Percentiles rank a stretch among this genome's conserved stretches.
These are phyloP conservation scores for Gobio occitaniae DNA, from an alignment of 2,797 vertebrate genomes.

Conservation along the genomic window DNA sequence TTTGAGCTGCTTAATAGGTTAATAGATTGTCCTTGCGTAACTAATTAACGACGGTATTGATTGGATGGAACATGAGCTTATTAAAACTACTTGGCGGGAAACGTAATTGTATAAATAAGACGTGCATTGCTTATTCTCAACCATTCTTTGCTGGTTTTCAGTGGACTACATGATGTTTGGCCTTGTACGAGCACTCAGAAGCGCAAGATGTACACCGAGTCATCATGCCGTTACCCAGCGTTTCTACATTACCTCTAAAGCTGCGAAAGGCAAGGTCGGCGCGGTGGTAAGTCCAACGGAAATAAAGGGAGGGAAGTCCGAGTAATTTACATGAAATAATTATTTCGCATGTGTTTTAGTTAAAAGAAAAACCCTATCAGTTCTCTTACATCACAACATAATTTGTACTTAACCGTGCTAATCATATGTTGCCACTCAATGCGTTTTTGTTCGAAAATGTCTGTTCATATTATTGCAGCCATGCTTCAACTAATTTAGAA, in stretches of 20 bases:
- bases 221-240: slow-evolving; percentile 28
- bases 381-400: not conserved
- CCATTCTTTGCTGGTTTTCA: rapidly evolving
- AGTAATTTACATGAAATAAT: not conserved
- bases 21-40: not conserved
- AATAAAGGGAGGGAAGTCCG: not conserved
- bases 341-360: not conserved
- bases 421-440: not conserved
- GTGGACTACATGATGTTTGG: slow-evolving; percentile 43
- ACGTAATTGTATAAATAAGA: not conserved
- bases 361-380: not conserved
- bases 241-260: slow-evolving; percentile 44
- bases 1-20: not conserved
- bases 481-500: not conserved
- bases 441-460: not conserved
- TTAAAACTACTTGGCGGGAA: slow-evolving; percentile 9
- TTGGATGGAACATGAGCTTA: not conserved
- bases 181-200: slow-evolving; percentile 28
- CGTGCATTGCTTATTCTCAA: rapidly evolving
- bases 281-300: slow-evolving; percentile 51
- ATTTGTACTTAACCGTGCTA: too few species aligned
- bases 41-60: slow-evolving; percentile 1
- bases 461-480: not conserved
- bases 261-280: slow-evolving; percentile 52
- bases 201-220: not conserved